Evolutionary conservation across 23 tunicate species (phyloP), one percentile per base, ranked within the genome.

Genomic region (Oikopleura albicans): DNA sequence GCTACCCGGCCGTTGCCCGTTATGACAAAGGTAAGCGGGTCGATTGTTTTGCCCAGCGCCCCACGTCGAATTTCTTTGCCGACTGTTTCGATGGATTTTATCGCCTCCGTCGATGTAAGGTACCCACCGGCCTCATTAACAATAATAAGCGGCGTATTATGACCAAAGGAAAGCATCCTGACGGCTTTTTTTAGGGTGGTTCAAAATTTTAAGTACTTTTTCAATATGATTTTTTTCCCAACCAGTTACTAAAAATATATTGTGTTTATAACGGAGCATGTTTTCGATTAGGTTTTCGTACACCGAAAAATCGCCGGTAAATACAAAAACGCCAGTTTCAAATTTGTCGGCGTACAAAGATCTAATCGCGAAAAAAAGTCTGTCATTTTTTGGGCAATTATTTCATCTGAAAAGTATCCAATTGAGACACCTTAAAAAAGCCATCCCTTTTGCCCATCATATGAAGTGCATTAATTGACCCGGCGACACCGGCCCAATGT

Each of bases 1-100:
- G 99, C 91, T 8, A 95, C 99, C 85, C 89, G 88, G 1, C 99
- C 99, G 40, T 85, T 91, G 1, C 99, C 99, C 35, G 99, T 95
- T 66, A 95, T 91, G 22, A 95, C 92, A 88, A 95, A 95, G 1
- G 90, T 87, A 39, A 95, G 87, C 4, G 99, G 99, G 0, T 95
- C 99, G 38, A 95, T 88, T 1, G 96, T 87, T 39, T 87, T 84
- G 29, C 96, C 91, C 90, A 95, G 85, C n/a, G 92, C 76, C 0
- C 90, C 96, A 57, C 88, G 84, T 36, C 92, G 88, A 35, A 95
- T 95, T 83, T 95, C 91, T 63, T 91, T 87, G 34, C 99, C 99
- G 34, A 96, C 96, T 84, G 88, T 96, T 56, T 91, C 41, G 2
- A 95, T 95, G 39, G 99, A 96, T 87, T 95, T 91, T 41, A 91